Percentiles rank a stretch among this genome's conserved stretches.
Evolutionary conservation across 2,113 vertebrate genomes (phyloP).

Genomic region (Salvelinus fontinalis): DNA sequence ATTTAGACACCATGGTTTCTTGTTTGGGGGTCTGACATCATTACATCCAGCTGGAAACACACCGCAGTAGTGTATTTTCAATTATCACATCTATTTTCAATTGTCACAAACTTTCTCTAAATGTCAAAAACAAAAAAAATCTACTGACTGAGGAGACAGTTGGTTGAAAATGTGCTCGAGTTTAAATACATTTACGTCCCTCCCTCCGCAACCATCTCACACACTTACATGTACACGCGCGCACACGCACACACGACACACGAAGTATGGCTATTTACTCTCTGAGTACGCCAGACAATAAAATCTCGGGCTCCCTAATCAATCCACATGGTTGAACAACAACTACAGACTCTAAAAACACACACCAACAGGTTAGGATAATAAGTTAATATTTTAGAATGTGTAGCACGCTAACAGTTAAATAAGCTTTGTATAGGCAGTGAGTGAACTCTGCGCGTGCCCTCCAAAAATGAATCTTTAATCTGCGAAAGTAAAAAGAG

Average conservation of each 20-base stretch:
- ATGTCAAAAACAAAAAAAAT: no score
- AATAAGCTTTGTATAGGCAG: conserved; percentile 14
- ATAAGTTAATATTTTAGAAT: background rate
- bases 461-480: conserved; percentile 57
- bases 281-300: no score
- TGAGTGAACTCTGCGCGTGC: conserved; percentile 50
- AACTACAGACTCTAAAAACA: conserved; percentile 50
- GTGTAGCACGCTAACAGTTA: conserved; percentile 38
- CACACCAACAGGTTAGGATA: no score
- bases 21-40: no score
- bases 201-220: background rate
- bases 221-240: conserved; percentile 10
- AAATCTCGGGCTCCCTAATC: conserved; percentile 32
- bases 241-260: background rate
- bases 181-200: background rate
- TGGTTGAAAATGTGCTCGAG: background rate
- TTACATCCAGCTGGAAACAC: no score
- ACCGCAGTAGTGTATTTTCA: no score
- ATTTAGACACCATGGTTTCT: background rate
- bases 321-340: conserved; percentile 44
- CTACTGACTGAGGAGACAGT: no score
- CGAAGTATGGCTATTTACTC: conserved; percentile 5
- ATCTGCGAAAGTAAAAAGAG: conserved; percentile 41
- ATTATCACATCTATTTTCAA: no score
- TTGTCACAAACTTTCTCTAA: no score